A percentile compares a stretch with the other conserved stretches of the same genome.
These are phyloP conservation scores for Drosophila dives DNA, from an alignment of 2,888 invertebrate species.

Conservation along the genomic window DNA sequence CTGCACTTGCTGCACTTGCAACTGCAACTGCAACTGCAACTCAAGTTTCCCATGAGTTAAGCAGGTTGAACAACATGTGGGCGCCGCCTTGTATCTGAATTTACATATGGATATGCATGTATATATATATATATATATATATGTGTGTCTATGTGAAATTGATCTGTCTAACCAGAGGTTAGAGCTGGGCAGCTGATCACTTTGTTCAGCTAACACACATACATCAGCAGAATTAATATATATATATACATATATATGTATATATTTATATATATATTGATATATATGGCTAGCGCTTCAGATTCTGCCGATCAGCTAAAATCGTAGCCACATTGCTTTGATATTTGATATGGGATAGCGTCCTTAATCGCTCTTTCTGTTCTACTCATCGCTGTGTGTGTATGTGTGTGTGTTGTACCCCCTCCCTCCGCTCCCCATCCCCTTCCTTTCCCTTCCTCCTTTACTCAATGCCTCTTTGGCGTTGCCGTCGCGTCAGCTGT, in stretches of 20 bases:
- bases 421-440: neutral
- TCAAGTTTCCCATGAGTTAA: slow-evolving; percentile 50
- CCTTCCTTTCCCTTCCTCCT: no score
- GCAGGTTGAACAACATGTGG: slow-evolving; percentile 35
- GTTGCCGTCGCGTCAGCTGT: slow-evolving; percentile 53
- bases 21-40: slow-evolving; percentile 29
- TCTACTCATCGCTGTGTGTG: neutral
- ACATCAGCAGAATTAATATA: neutral
- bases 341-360: slow-evolving; percentile 51
- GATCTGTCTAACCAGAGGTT: slow-evolving; percentile 48
- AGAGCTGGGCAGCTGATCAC: slow-evolving; percentile 21
- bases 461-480: slow-evolving; percentile 8
- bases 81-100: slow-evolving; percentile 33
- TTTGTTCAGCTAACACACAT: slow-evolving; percentile 5
- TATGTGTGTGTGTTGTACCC: neutral
- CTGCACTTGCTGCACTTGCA: slow-evolving; percentile 31
- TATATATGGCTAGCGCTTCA: slow-evolving; percentile 14
- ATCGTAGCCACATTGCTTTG: slow-evolving; percentile 52
- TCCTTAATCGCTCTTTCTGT: slow-evolving; percentile 43
- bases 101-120: neutral
- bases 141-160: slow-evolving; percentile 36
- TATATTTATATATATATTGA: neutral
- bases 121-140: slow-evolving; percentile 3
- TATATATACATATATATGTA: neutral
- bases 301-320: slow-evolving; percentile 45